Base-by-base conservation (phyloP, 2,113 vertebrate genomes). In the Carassius auratus region DNA sequence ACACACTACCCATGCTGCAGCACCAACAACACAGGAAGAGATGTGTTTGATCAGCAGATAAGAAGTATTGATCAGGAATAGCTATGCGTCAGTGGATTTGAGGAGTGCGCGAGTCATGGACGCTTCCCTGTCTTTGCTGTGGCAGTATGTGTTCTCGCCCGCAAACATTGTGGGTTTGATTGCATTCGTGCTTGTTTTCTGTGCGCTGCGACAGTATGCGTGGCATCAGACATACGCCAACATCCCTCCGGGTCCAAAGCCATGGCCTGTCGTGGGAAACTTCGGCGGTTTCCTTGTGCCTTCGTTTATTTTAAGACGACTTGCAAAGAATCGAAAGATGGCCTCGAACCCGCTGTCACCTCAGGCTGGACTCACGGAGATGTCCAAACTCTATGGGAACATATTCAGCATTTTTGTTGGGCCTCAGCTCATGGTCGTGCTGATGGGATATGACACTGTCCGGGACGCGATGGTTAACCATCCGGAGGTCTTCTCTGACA, bases 401-500 rank as follows among this genome's bases (percentile, higher is more conserved):
- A 61, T 98, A 5, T 98, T 92, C 92, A 95, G 96, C 68, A 83
- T 99, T 1, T 97, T 95, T 83, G 86, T 96, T 0, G 98, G 98
- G 45, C 94, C 33, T 50, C 95, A 94, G 77, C 90, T 97, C 85
- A 87, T 97, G 3, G 95, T 97, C 8, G 94, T 97, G 75, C 95
- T 99, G 42, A 97, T 92, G 66, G 96, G 97, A 23, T 99, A 95
- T 88, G 94, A 92, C 38, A 93, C 92, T 45, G 95, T 99, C 75
- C 95, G 92, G 75, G 96, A 98, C 86, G 98, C 97, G 23, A 93
- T 99, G 26, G 95, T 96, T 33, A 95, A 96, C 89, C 95, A 97
- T 21, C 93, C 95, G 0, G 96, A 98, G 26, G 95, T 94, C 62
- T 99, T 99, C 93, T 98, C 97, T 17, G 98, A 99, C 94, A 93